Conservation (phyloP, 1,140 invertebrate genomes). For the Drosophila micromelanica region DNA sequence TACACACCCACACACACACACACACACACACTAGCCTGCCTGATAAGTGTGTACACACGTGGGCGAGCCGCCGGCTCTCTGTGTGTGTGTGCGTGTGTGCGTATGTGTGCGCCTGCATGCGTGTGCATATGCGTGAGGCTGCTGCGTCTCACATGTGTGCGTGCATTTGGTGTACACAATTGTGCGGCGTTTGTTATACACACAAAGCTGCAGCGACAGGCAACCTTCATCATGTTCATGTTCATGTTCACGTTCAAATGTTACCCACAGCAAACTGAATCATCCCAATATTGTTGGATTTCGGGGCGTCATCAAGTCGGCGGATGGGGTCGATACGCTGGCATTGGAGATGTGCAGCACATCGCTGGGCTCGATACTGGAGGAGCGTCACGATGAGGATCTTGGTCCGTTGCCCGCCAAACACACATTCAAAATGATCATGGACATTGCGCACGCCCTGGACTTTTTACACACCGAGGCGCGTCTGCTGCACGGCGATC, state of each 20-base stretch:
- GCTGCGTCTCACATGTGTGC: constrained; percentile 41
- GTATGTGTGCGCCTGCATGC: constrained; percentile 31
- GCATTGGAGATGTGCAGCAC: constrained; percentile 89
- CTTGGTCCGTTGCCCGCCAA: constrained; percentile 87
- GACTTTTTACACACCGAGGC: constrained; percentile 91
- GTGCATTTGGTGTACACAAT: constrained; percentile 55
- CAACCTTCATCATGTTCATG: too few species aligned
- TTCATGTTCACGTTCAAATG: too few species aligned
- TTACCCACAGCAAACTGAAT: constrained; percentile 87
- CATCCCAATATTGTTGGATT: constrained; percentile 95
- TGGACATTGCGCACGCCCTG: constrained; percentile 89
- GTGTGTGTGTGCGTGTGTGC: constrained; percentile 27
- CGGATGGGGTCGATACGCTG: constrained; percentile 88
- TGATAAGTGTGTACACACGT: constrained; percentile 35
- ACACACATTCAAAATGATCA: constrained; percentile 87
- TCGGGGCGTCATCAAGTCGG: constrained; percentile 87
- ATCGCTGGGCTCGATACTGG: constrained; percentile 90
- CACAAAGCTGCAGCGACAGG: background rate
- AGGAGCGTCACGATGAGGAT: constrained; percentile 87
- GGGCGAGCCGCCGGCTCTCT: constrained; percentile 34
- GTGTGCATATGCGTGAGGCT: constrained; percentile 51
- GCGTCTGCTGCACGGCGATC: constrained; percentile 91
- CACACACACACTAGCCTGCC: background rate
- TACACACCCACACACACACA: background rate
- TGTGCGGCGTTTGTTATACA: constrained; percentile 16